These are phyloP conservation scores for Paramisgurnus dabryanus DNA, from an alignment of 2,113 vertebrate species.

Conservation along the genomic window DNA sequence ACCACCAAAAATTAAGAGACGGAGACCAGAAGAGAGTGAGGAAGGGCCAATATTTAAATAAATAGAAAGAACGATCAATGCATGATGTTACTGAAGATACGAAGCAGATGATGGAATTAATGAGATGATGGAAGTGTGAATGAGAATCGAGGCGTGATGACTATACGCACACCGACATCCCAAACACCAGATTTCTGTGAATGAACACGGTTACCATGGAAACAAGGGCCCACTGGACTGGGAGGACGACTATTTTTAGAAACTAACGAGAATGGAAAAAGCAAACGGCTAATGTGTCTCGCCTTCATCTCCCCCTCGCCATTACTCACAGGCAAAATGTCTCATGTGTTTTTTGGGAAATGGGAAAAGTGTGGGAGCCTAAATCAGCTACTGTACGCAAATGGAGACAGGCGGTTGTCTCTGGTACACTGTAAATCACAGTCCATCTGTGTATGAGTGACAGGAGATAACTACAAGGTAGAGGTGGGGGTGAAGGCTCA, in stretches of 20 bases:
- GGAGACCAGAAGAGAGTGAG: background rate
- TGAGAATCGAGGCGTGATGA: background rate
- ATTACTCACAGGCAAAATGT: background rate
- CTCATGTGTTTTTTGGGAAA: background rate
- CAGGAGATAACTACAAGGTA: background rate
- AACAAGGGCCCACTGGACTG: constrained; percentile 70
- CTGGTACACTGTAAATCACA: background rate
- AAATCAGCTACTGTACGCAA: background rate
- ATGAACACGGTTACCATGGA: constrained; percentile 78
- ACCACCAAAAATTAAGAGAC: background rate
- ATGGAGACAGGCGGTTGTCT: background rate
- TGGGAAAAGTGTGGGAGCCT: background rate
- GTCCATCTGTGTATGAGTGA: constrained; percentile 2
- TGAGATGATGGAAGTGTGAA: background rate
- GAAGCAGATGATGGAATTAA: constrained; percentile 1
- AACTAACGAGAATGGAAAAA: constrained; percentile 53
- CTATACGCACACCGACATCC: constrained; percentile 41
- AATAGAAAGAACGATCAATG: background rate
- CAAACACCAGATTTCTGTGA: constrained; percentile 65
- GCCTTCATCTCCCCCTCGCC: constrained; percentile 24
- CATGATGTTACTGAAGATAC: background rate
- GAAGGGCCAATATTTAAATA: too few species aligned
- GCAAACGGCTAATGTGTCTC: constrained; percentile 63
- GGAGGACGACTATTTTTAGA: constrained; percentile 73
- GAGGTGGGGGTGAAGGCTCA: background rate